phyloP scores from a whole-genome alignment of 2,797 vertebrate genomes.

The Arrhamphus sclerolepis region DNA sequence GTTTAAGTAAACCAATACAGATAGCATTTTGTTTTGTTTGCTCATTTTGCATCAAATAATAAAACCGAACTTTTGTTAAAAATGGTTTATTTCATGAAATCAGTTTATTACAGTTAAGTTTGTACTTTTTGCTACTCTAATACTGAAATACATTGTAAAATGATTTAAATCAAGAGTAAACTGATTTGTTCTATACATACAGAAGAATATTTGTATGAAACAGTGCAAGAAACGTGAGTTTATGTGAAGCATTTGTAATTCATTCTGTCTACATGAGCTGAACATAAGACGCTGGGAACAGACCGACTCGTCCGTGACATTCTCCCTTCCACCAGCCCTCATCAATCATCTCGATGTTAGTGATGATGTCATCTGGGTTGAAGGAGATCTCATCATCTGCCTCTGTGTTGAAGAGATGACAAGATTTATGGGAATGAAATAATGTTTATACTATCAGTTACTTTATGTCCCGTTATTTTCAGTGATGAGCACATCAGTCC shows the following conservation, averaged over 20 bases:
- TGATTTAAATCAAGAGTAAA: constrained; percentile 4
- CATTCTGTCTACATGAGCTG: constrained; percentile 77
- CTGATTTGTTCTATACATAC: constrained; percentile 29
- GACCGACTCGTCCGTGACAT: constrained; percentile 83
- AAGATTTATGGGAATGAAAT: background rate
- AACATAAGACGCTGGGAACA: constrained; percentile 93
- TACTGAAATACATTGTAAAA: background rate
- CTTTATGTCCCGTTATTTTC: no score
- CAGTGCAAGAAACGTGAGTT: background rate
- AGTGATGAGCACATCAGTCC: background rate
- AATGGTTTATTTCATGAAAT: constrained; percentile 26
- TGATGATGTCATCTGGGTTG: constrained; percentile 88
- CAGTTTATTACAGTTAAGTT: constrained; percentile 4
- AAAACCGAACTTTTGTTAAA: constrained; percentile 7
- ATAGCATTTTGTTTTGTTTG: background rate
- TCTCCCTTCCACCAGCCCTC: constrained; percentile 94
- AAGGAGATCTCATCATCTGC: constrained; percentile 94
- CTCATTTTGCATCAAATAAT: background rate
- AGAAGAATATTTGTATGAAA: background rate
- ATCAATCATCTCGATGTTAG: constrained; percentile 91
- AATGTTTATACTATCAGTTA: no score
- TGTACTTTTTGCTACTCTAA: background rate
- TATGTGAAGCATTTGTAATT: constrained; percentile 13
- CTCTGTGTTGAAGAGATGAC: constrained; percentile 75
- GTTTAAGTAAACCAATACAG: background rate